Evolutionary conservation across 2,113 vertebrate species (phyloP).

Genomic region (Arothron firmamentum): DNA sequence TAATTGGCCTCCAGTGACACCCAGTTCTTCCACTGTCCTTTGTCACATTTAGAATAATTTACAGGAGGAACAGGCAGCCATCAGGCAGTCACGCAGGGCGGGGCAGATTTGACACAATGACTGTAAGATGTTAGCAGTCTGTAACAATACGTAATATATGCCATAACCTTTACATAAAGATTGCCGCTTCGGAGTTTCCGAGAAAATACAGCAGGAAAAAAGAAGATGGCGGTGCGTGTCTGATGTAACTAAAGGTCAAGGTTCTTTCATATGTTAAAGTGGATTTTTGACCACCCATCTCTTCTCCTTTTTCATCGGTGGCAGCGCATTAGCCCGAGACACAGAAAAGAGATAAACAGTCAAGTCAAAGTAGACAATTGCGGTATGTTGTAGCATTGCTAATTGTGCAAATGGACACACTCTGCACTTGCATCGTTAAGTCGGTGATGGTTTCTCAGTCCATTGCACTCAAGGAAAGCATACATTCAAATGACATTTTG

Average conservation of each 20-base stretch:
- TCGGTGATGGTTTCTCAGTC: slow-evolving; percentile 46
- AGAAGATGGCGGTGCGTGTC: background rate
- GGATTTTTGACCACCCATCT: background rate
- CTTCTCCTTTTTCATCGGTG: background rate
- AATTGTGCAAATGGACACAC: slow-evolving; percentile 45
- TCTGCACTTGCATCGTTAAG: slow-evolving; percentile 48
- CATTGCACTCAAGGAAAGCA: slow-evolving; percentile 52
- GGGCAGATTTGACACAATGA: background rate
- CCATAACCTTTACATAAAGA: background rate
- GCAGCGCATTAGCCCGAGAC: slow-evolving; percentile 13
- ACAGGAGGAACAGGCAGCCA: background rate
- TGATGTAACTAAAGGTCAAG: slow-evolving; percentile 18
- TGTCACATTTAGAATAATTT: background rate
- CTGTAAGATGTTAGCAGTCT: slow-evolving; percentile 1
- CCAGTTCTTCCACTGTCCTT: background rate
- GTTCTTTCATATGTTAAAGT: slow-evolving; percentile 9
- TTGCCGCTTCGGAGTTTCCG: background rate
- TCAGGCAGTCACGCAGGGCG: background rate
- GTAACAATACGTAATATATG: slow-evolving; percentile 1
- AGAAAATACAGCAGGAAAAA: slow-evolving; percentile 4
- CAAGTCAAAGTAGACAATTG: slow-evolving; percentile 26
- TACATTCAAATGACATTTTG: slow-evolving; percentile 42
- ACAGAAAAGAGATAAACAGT: slow-evolving; percentile 18
- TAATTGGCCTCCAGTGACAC: too few relatives aligned
- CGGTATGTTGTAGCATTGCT: slow-evolving; percentile 38